These are phyloP conservation scores for Sorex araneus DNA, from an alignment of 2,113 vertebrate species.

Conservation along the genomic window DNA sequence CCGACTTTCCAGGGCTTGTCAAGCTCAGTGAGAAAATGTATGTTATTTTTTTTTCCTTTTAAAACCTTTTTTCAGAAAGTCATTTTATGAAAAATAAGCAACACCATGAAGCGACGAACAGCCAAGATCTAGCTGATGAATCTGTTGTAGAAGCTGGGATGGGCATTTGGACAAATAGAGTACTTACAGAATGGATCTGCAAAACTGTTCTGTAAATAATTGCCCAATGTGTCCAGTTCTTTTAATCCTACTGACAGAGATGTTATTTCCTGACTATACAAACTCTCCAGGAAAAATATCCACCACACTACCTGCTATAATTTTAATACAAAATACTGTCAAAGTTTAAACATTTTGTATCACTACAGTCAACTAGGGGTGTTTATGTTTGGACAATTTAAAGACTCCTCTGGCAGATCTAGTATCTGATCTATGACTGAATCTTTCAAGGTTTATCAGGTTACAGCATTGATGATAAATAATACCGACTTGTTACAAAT, in stretches of 20 bases:
- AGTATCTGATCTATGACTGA: not conserved
- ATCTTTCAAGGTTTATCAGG: slow-evolving; percentile 37
- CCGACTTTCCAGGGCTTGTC: slow-evolving; percentile 29
- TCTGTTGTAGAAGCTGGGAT: not conserved
- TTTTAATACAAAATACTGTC: slow-evolving; percentile 48
- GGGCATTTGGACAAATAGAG: not conserved
- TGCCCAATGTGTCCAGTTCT: not conserved
- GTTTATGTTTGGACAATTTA: slow-evolving; percentile 39
- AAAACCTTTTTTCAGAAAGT: slow-evolving; percentile 36
- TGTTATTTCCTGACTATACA: not conserved
- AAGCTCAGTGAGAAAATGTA: not conserved
- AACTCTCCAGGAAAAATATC: not conserved
- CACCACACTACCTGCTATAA: not conserved
- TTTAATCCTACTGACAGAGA: not conserved
- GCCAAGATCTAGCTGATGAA: slow-evolving; percentile 30
- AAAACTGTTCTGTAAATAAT: not conserved
- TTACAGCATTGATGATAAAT: not conserved
- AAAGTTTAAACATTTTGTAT: not conserved
- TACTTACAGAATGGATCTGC: not conserved
- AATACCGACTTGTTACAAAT: slow-evolving; percentile 46
- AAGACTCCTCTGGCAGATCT: not conserved
- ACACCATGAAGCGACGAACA: slow-evolving; percentile 60
- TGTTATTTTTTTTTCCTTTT: not conserved
- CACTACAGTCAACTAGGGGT: not conserved
- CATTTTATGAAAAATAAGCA: slow-evolving; percentile 53